Evolutionary conservation across 2,797 vertebrate species (phyloP).

Genomic region (Melanotaenia boesemani): DNA sequence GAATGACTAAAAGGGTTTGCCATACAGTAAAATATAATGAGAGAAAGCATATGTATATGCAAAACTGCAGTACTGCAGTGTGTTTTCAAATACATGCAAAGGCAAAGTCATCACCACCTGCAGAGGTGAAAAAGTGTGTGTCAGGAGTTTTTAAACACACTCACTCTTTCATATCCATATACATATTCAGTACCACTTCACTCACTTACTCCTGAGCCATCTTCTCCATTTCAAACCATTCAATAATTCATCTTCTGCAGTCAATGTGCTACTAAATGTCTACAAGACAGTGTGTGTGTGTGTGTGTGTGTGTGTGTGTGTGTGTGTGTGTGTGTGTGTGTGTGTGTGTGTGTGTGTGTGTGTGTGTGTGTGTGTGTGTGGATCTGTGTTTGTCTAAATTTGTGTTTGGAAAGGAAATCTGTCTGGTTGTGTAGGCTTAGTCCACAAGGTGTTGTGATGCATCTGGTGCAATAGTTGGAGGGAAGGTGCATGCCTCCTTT

Average conservation of each 20-base stretch:
- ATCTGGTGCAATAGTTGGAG: too few species aligned
- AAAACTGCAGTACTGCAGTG: neutral
- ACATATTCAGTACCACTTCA: constrained; percentile 14
- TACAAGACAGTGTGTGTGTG: constrained; percentile 24
- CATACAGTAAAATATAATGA: neutral
- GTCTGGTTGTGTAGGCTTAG: constrained; percentile 14
- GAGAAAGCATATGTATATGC: neutral
- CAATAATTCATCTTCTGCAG: constrained; percentile 66
- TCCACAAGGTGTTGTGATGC: too few species aligned
- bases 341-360: constrained; percentile 4
- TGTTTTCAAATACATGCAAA: neutral
- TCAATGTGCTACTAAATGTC: constrained; percentile 71
- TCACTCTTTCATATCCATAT: constrained; percentile 1
- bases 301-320: constrained; percentile 4
- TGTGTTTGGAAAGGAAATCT: constrained; percentile 5
- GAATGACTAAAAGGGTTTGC: constrained; percentile 36
- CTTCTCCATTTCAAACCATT: constrained; percentile 64
- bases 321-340: too few species aligned
- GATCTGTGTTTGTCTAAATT: neutral
- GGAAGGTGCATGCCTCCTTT: too few species aligned
- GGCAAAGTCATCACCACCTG: neutral
- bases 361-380: too few species aligned
- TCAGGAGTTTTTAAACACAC: constrained; percentile 11
- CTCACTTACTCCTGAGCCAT: constrained; percentile 26
- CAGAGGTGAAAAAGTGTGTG: constrained; percentile 12